A percentile compares a stretch with the other conserved stretches of the same genome.
These are phyloP conservation scores for Thinocorus orbignyianus DNA, from an alignment of 2,113 vertebrate genomes.

Conservation along the genomic window DNA sequence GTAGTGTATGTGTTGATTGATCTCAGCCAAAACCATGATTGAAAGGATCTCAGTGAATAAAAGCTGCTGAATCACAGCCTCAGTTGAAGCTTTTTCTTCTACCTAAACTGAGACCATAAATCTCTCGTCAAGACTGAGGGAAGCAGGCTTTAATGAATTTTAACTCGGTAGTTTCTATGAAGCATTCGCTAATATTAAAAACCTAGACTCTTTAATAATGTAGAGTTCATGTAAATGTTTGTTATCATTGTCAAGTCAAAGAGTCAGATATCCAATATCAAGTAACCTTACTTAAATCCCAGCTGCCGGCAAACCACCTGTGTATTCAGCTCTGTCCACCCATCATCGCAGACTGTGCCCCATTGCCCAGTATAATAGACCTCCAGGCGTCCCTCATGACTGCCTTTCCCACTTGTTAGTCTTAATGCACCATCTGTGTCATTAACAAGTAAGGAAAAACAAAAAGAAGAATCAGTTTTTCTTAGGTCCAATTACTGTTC, in stretches of 20 bases:
- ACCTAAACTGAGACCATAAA: neutral
- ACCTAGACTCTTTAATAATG: neutral
- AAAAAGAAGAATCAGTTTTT: neutral
- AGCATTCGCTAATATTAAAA: neutral
- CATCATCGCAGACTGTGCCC: constrained; percentile 92
- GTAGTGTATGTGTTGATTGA: neutral
- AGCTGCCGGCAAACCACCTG: constrained; percentile 89
- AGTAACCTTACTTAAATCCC: constrained; percentile 87
- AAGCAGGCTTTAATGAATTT: neutral
- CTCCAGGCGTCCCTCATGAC: constrained; percentile 86
- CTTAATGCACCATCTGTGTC: constrained; percentile 84
- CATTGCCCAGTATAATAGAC: constrained; percentile 86
- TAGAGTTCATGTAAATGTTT: neutral
- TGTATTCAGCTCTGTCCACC: constrained; percentile 89
- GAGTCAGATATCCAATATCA: neutral
- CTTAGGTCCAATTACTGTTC: neutral
- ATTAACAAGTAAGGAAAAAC: constrained; percentile 1
- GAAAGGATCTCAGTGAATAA: neutral
- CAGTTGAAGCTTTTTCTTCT: neutral
- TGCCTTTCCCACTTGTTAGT: constrained; percentile 80
- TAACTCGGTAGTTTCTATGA: neutral
- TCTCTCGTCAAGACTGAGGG: neutral
- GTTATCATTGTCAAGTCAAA: neutral
- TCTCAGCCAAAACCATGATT: neutral
- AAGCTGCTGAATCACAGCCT: neutral